Evolutionary conservation across 2,797 vertebrate species (phyloP).

Genomic region (Furcifer pardalis): DNA sequence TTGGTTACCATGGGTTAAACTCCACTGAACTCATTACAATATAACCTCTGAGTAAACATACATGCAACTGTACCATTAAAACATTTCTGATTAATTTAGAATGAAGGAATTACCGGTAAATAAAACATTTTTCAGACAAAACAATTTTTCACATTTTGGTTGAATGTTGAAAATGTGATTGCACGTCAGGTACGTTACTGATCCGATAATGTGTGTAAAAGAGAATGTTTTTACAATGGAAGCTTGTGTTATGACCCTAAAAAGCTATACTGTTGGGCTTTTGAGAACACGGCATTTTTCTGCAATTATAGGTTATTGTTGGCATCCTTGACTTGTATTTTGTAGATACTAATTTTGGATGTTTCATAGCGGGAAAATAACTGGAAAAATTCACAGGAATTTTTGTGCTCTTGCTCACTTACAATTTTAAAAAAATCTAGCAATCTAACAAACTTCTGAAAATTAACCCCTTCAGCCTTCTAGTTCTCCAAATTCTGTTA

Average conservation of each 20-base stretch:
- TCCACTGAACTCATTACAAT: neutral
- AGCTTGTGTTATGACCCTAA: neutral
- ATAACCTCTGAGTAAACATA: neutral
- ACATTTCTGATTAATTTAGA: neutral
- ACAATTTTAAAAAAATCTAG: conserved; percentile 22
- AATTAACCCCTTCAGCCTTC: conserved; percentile 29
- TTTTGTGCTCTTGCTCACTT: conserved; percentile 39
- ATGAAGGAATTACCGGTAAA: neutral
- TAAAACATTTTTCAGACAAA: neutral
- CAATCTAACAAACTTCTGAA: conserved; percentile 47
- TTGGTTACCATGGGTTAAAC: neutral
- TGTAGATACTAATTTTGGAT: conserved; percentile 36
- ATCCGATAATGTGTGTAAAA: neutral
- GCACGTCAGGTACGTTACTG: neutral
- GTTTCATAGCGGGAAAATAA: conserved; percentile 21
- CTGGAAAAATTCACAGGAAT: conserved; percentile 34
- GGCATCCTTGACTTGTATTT: neutral
- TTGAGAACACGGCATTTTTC: conserved; percentile 13
- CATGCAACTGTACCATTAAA: neutral
- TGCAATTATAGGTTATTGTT: neutral
- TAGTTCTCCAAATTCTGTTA: conserved; percentile 43
- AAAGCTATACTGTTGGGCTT: neutral
- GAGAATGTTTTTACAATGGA: neutral
- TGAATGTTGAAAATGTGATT: conserved; percentile 1
- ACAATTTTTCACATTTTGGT: neutral